Percentiles rank a stretch among this genome's conserved stretches.
phyloP scores from a whole-genome alignment of 2,797 vertebrate species.

The Heterohyrax brucei region DNA sequence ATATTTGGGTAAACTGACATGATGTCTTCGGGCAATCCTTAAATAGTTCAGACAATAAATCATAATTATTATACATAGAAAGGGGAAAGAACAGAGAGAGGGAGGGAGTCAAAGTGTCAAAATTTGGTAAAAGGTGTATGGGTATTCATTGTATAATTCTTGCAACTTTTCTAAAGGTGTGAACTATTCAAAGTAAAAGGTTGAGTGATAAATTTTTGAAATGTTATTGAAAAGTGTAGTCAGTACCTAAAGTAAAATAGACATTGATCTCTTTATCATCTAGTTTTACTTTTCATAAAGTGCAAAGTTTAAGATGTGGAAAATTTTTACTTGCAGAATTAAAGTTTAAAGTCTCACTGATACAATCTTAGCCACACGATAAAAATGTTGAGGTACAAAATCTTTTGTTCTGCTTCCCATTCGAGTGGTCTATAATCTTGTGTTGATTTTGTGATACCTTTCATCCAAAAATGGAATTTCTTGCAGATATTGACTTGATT shows the following conservation, averaged over 20 bases:
- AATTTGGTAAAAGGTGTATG: neutral
- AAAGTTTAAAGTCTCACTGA: neutral
- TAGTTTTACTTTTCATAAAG: neutral
- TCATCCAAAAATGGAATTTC: neutral
- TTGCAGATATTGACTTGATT: neutral
- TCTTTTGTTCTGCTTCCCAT: neutral
- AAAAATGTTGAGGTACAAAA: neutral
- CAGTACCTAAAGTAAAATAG: neutral
- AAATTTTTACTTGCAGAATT: neutral
- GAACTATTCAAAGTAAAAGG: slow-evolving; percentile 9
- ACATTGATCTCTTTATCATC: neutral
- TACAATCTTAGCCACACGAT: neutral
- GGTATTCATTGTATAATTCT: neutral
- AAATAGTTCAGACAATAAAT: neutral
- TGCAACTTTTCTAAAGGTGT: neutral
- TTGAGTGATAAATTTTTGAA: neutral
- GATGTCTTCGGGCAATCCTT: neutral
- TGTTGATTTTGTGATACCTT: neutral
- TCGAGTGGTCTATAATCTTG: neutral
- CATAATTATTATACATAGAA: neutral
- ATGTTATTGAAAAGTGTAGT: neutral
- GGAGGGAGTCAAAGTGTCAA: neutral
- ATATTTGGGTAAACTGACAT: neutral
- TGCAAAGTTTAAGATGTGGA: neutral
- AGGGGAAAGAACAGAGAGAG: neutral